Evolutionary conservation across 2,888 invertebrate species (phyloP), one percentile per base, ranked within the genome.

Genomic region (Cerceris ruficornis): DNA sequence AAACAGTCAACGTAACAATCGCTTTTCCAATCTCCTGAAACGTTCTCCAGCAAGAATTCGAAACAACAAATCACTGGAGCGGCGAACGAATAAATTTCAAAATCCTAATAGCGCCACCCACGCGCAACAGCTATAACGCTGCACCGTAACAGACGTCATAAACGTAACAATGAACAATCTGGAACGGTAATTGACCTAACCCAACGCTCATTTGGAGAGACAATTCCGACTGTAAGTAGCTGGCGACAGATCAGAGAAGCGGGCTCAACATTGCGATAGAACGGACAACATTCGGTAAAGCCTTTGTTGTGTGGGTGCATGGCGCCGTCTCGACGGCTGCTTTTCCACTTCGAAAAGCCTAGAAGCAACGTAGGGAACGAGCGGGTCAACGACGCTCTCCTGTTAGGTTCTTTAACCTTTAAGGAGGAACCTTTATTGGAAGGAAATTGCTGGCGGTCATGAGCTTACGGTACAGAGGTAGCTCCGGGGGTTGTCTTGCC

Each of bases 271-370:
- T 54, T 54, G 50, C 15, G 28, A 11, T n/a, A 46, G 42, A 41
- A 62, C 42, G 8, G 75, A 60, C 65, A 61, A 69, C 55, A 49
- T 60, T 54, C 49, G 9, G 43, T 49, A 28, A n/a, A 42, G 17
- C 7, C 7, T 15, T n/a, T 46, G 15, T 8, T 46, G 50, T 58
- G 62, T 28, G 55, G 46, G 54, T 60, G 62, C 55, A 42, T 62
- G 84, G 84, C 82, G 83, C 75, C 83, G 83, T 83, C 82, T 72
- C 73, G 85, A 82, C 83, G 83, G 65, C 43, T 49, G 64, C 61
- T 73, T 75, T 82, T 84, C 75, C 77, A 75, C 60, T 69, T 73
- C 72, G 73, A 54, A 73, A 84, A 76, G 67, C 66, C 59, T 55
- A 57, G 74, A 69, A 79, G 80, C 79, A 54, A 49, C 60, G 55